phyloP scores from a whole-genome alignment of 2,888 invertebrate genomes.

The Tinea semifulvella region DNA sequence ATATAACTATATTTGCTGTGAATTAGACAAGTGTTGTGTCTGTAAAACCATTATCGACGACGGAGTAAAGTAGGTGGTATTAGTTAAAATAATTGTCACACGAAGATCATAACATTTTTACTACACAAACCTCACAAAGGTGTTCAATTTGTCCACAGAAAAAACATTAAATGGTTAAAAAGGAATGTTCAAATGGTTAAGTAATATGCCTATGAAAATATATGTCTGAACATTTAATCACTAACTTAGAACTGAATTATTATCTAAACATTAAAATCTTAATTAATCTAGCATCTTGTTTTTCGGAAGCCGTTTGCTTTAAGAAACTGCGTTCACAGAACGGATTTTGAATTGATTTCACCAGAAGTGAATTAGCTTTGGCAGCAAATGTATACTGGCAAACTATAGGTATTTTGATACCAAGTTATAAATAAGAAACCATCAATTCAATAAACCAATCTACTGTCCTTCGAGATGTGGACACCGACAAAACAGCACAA shows the following conservation, averaged over 20 bases:
- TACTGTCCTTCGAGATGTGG: slow-evolving; percentile 44
- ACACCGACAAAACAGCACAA: slow-evolving; percentile 33
- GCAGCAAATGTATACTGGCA: slow-evolving; percentile 55
- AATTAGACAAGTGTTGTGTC: not conserved
- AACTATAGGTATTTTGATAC: slow-evolving; percentile 33
- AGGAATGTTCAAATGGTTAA: slow-evolving; percentile 65
- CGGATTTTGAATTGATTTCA: slow-evolving; percentile 60
- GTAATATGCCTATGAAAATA: slow-evolving; percentile 64
- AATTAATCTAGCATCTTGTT: slow-evolving; percentile 56
- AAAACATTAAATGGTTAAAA: slow-evolving; percentile 22
- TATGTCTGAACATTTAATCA: slow-evolving; percentile 57
- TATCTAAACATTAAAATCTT: slow-evolving; percentile 54
- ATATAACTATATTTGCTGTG: slow-evolving; percentile 5
- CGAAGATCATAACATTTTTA: slow-evolving; percentile 5
- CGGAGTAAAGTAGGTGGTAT: not conserved
- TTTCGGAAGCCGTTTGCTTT: slow-evolving; percentile 52
- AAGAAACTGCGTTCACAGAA: slow-evolving; percentile 63
- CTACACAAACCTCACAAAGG: slow-evolving; percentile 5
- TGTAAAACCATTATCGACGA: slow-evolving; percentile 1
- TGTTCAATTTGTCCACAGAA: not conserved
- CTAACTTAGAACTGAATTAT: slow-evolving; percentile 66
- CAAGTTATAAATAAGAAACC: slow-evolving; percentile 27
- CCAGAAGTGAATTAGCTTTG: slow-evolving; percentile 58
- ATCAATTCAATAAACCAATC: slow-evolving; percentile 51
- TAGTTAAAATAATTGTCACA: not conserved